A percentile compares a stretch with the other conserved stretches of the same genome.
Evolutionary conservation across 2,113 vertebrate genomes (phyloP).

Genomic region (Crotalus tigris): DNA sequence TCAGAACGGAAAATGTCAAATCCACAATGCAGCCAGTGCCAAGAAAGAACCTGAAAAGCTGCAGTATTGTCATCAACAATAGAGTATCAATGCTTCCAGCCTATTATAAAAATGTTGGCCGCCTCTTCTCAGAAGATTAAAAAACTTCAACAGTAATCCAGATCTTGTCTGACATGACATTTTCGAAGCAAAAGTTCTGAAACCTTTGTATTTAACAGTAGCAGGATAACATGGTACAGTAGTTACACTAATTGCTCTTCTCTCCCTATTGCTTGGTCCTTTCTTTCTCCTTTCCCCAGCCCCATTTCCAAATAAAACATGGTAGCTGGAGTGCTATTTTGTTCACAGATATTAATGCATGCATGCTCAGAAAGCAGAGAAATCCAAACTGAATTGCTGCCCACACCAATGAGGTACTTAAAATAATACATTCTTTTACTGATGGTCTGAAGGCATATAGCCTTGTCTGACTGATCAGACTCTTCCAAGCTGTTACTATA

Average conservation of each 20-base stretch:
- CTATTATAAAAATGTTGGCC: constrained; percentile 24
- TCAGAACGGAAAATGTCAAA: neutral
- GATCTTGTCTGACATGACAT: constrained; percentile 57
- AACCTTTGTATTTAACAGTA: constrained; percentile 45
- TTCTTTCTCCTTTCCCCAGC: neutral
- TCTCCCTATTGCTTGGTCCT: neutral
- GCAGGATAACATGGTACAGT: constrained; percentile 56
- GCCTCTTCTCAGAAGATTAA: constrained; percentile 54
- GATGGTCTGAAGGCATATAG: neutral
- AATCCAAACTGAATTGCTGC: neutral
- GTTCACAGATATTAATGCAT: neutral
- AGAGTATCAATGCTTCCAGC: neutral
- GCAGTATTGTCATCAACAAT: neutral
- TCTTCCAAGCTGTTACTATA: neutral
- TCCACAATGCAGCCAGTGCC: constrained; percentile 19
- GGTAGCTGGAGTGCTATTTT: fast-evolving
- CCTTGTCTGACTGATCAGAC: neutral
- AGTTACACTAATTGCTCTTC: constrained; percentile 38
- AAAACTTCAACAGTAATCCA: constrained; percentile 48
- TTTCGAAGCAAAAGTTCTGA: constrained; percentile 53
- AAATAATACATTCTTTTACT: neutral
- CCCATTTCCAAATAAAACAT: neutral
- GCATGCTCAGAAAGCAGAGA: neutral
- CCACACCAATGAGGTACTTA: neutral
- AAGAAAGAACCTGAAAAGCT: neutral